Conservation (phyloP, 2,113 vertebrate species). For the Megalops atlanticus region DNA sequence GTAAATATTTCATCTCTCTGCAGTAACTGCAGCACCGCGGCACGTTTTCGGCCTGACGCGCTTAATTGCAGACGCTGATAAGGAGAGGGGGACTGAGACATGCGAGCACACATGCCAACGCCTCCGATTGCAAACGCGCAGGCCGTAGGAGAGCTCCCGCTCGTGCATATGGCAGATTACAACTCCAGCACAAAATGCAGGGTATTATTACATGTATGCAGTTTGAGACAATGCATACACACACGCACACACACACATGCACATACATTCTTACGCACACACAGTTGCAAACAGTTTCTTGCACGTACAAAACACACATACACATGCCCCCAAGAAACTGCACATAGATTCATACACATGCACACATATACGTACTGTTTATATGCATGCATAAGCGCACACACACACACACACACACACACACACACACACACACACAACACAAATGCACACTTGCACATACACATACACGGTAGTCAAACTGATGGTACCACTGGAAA, state of each 20-base stretch:
- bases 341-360: too few species aligned
- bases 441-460: background rate
- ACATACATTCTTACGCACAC: background rate
- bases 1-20: constrained; percentile 26
- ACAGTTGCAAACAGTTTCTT: background rate
- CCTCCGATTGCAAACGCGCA: background rate
- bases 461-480: background rate
- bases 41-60: background rate
- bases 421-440: background rate
- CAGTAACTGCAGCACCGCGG: background rate
- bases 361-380: background rate
- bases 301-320: too few species aligned
- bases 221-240: background rate
- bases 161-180: background rate
- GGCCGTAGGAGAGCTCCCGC: background rate
- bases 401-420: background rate
- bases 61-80: background rate
- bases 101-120: background rate
- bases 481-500: background rate
- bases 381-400: background rate
- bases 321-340: too few species aligned
- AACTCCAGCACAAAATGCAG: background rate
- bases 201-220: background rate
- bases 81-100: background rate
- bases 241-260: background rate